Conservation (phyloP, 2,888 invertebrate species). For the Octodonta nipae region DNA sequence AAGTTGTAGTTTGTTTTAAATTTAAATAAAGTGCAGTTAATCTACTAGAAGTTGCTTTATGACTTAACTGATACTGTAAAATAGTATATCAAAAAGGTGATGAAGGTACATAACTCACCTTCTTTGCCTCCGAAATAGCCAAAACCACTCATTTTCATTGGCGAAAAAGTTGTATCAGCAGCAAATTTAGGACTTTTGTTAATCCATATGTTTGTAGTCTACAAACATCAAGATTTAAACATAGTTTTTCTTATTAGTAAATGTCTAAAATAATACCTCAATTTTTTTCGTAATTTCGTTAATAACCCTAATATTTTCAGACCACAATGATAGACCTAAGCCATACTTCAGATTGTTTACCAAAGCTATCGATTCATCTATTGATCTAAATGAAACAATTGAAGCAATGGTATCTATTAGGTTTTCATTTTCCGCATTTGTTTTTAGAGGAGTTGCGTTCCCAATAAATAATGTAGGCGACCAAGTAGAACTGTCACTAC, state of each 20-base stretch:
- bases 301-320: slow-evolving; percentile 40
- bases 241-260: no score
- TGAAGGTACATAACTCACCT: no score
- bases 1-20: no score
- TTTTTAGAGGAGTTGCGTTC: slow-evolving; percentile 20
- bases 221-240: no score
- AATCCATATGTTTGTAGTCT: slow-evolving; percentile 42
- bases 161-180: slow-evolving; percentile 37
- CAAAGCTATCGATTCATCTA: slow-evolving; percentile 42
- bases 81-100: no score
- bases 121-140: slow-evolving; percentile 37
- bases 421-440: slow-evolving; percentile 18
- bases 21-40: no score
- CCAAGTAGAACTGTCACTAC: no score
- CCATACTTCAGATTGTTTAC: slow-evolving; percentile 42
- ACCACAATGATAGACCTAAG: slow-evolving; percentile 42
- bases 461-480: slow-evolving; percentile 26
- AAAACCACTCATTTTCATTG: slow-evolving; percentile 38
- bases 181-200: slow-evolving; percentile 40
- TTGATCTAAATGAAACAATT: slow-evolving; percentile 39
- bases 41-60: no score
- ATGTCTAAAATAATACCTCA: no score
- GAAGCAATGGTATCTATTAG: slow-evolving; percentile 26
- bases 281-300: slow-evolving; percentile 40
- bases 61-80: no score